These are phyloP conservation scores for Mesitornis unicolor DNA, from an alignment of 2,113 vertebrate genomes.

Conservation along the genomic window DNA sequence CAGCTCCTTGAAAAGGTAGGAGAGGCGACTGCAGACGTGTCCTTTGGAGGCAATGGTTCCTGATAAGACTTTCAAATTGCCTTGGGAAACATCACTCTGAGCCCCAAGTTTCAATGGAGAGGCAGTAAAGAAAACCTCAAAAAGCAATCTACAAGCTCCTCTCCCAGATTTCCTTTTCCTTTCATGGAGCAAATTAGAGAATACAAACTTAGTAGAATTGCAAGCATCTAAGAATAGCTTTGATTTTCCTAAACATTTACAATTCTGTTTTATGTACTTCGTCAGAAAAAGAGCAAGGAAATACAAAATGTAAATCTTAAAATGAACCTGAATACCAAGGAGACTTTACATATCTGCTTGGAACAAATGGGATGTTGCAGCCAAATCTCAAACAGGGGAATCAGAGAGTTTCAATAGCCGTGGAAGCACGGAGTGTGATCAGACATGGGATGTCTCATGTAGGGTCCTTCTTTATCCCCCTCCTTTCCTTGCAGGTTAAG, in stretches of 20 bases:
- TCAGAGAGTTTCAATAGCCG: slow-evolving; percentile 51
- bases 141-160: slow-evolving; percentile 37
- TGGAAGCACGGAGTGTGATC: slow-evolving; percentile 46
- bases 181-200: slow-evolving; percentile 61
- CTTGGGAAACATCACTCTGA: slow-evolving; percentile 7
- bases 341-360: slow-evolving; percentile 62
- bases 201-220: slow-evolving; percentile 63
- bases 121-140: slow-evolving; percentile 32
- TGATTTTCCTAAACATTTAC: slow-evolving; percentile 80
- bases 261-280: slow-evolving; percentile 78
- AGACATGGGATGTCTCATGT: slow-evolving; percentile 33
- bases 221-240: slow-evolving; percentile 77
- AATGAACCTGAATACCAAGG: slow-evolving; percentile 67
- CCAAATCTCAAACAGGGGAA: slow-evolving; percentile 58
- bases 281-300: slow-evolving; percentile 73
- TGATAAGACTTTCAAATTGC: not conserved
- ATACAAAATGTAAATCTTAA: slow-evolving; percentile 78
- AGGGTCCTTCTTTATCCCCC: not conserved
- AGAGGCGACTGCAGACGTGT: not conserved
- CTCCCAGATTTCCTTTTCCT: slow-evolving; percentile 47
- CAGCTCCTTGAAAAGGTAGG: not conserved
- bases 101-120: slow-evolving; percentile 42
- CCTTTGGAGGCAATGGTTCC: not conserved
- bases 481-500: not conserved
- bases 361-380: slow-evolving; percentile 63